Percentiles rank a stretch among this genome's conserved stretches.
phyloP scores from a whole-genome alignment of 2,888 invertebrate genomes.

The Argyresthia albistria region DNA sequence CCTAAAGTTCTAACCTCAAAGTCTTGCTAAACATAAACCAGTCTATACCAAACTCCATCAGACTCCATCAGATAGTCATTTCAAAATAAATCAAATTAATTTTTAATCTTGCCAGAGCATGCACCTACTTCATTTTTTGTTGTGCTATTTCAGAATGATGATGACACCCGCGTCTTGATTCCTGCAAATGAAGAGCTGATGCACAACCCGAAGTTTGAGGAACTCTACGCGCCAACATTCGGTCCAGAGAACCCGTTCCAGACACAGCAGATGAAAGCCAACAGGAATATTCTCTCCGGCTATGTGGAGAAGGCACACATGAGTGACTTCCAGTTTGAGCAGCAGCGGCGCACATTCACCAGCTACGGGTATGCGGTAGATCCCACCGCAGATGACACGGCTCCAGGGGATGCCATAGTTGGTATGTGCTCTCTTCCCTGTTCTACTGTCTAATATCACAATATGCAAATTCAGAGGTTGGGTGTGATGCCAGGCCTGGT shows the following conservation, averaged over 20 bases:
- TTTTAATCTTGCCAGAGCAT: background rate
- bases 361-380: constrained; percentile 97
- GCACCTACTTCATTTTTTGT: constrained; percentile 4
- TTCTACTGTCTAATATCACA: no score
- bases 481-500: no score
- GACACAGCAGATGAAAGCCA: constrained; percentile 89
- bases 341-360: constrained; percentile 93
- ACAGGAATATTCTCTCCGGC: constrained; percentile 93
- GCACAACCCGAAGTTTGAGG: constrained; percentile 95
- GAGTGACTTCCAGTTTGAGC: constrained; percentile 97
- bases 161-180: constrained; percentile 79
- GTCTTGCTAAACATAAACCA: no score
- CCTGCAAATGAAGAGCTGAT: constrained; percentile 88
- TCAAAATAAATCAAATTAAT: no score
- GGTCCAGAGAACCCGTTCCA: constrained; percentile 96
- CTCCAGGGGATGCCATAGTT: constrained; percentile 59
- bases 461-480: no score
- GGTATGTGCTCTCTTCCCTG: constrained; percentile 32
- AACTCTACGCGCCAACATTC: constrained; percentile 91
- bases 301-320: constrained; percentile 96
- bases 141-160: constrained; percentile 73
- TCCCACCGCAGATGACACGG: constrained; percentile 82
- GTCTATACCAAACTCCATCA: background rate
- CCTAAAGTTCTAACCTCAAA: background rate
- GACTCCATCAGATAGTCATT: background rate